Conservation (phyloP, 1,140 invertebrate genomes). For the Ips nitidus region DNA sequence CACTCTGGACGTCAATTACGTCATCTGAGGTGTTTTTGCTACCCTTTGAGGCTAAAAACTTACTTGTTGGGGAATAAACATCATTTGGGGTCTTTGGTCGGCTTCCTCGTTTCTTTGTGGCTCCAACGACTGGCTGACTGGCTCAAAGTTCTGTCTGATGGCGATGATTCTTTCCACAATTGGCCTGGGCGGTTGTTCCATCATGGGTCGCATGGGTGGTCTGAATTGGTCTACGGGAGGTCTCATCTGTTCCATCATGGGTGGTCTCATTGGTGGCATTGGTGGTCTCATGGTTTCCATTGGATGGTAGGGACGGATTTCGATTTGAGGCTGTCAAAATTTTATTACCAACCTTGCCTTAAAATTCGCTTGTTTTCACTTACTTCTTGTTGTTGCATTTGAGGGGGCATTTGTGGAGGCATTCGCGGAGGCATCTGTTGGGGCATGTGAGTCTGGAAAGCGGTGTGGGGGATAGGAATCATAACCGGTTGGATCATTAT, state of each 20-base stretch:
- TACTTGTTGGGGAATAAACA: slow-evolving; percentile 34
- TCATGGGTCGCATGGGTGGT: slow-evolving; percentile 12
- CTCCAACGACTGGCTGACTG: slow-evolving; percentile 22
- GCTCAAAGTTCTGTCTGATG: slow-evolving; percentile 24
- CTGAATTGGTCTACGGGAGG: slow-evolving; percentile 15
- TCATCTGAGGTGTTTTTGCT: slow-evolving; percentile 1
- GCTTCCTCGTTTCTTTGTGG: slow-evolving; percentile 23
- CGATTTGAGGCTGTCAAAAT: slow-evolving; percentile 31
- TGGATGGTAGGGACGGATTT: slow-evolving; percentile 38
- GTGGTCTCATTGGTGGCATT: slow-evolving; percentile 42
- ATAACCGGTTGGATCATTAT: slow-evolving; percentile 52
- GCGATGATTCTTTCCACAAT: slow-evolving; percentile 23
- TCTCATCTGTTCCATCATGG: slow-evolving; percentile 23
- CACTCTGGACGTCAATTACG: too few species aligned
- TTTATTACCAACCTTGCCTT: slow-evolving; percentile 19
- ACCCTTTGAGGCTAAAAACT: neutral
- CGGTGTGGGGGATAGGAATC: slow-evolving; percentile 47
- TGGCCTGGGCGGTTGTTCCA: slow-evolving; percentile 8
- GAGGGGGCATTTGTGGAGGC: slow-evolving; percentile 43
- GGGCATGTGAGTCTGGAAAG: slow-evolving; percentile 49
- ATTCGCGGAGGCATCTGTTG: slow-evolving; percentile 42
- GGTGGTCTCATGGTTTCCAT: slow-evolving; percentile 49
- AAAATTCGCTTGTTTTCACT: neutral
- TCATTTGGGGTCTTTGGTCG: slow-evolving; percentile 25
- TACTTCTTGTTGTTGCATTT: slow-evolving; percentile 27